Percentiles rank a stretch among this genome's conserved stretches.
These are phyloP conservation scores for Parapsyche elsis DNA, from an alignment of 1,140 invertebrate species.

Conservation along the genomic window DNA sequence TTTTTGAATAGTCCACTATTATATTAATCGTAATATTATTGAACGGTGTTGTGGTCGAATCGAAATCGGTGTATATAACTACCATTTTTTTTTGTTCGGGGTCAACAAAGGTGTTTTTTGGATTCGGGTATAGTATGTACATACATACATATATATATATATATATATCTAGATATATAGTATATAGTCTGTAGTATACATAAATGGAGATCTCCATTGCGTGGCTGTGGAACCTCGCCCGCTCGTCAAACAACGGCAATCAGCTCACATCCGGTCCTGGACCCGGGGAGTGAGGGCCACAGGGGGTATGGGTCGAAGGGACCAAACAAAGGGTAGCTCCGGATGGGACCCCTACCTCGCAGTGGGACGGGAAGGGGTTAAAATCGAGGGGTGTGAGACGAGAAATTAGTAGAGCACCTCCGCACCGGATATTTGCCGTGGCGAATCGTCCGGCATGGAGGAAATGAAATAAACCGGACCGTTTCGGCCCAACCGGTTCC, in stretches of 20 bases:
- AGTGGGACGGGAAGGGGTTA: no score
- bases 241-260: constrained; percentile 37
- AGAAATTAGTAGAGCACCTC: constrained; percentile 31
- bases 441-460: constrained; percentile 29
- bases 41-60: no score
- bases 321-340: not conserved
- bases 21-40: no score
- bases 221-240: not conserved
- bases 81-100: not conserved
- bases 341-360: no score
- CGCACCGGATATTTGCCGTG: constrained; percentile 29
- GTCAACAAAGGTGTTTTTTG: not conserved
- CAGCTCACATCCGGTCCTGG: constrained; percentile 27
- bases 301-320: not conserved
- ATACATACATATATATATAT: no score
- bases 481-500: not conserved
- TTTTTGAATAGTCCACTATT: no score
- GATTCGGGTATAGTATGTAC: no score
- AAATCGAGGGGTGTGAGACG: not conserved
- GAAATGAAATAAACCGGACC: constrained; percentile 34
- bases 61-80: no score
- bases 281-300: not conserved
- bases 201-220: not conserved
- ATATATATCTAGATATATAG: no score
- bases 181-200: not conserved